Conservation (phyloP, 2,888 invertebrate species). For the Ellobium chinense region DNA sequence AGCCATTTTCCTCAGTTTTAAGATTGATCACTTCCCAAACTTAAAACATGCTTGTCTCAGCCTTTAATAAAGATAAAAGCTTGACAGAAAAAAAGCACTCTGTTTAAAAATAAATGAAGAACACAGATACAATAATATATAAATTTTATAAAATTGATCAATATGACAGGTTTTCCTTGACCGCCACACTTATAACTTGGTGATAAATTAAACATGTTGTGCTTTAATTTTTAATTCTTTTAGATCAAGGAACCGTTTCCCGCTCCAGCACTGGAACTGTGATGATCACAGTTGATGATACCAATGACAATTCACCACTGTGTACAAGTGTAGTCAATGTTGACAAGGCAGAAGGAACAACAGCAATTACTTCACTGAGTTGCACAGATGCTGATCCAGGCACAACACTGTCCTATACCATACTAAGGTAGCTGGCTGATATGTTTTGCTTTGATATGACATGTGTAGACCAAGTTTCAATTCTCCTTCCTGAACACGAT, state of each 20-base stretch:
- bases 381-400: slow-evolving; percentile 61
- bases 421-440: slow-evolving; percentile 19
- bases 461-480: no score
- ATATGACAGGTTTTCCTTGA: neutral
- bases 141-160: neutral
- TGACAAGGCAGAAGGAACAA: slow-evolving; percentile 48
- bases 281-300: slow-evolving; percentile 52
- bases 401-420: slow-evolving; percentile 29
- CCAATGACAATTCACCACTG: slow-evolving; percentile 59
- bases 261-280: slow-evolving; percentile 52
- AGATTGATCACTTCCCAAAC: no score
- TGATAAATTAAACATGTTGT: neutral
- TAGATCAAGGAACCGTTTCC: slow-evolving; percentile 50
- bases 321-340: slow-evolving; percentile 50
- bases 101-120: no score
- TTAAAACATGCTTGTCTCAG: no score
- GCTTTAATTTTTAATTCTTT: no score
- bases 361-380: slow-evolving; percentile 49
- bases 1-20: no score
- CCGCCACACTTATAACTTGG: neutral
- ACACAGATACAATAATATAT: no score
- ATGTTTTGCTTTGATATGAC: neutral
- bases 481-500: no score
- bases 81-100: no score
- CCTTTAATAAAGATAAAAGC: no score